Conservation (phyloP, 2,888 invertebrate genomes). For the Epinotia nisella region DNA sequence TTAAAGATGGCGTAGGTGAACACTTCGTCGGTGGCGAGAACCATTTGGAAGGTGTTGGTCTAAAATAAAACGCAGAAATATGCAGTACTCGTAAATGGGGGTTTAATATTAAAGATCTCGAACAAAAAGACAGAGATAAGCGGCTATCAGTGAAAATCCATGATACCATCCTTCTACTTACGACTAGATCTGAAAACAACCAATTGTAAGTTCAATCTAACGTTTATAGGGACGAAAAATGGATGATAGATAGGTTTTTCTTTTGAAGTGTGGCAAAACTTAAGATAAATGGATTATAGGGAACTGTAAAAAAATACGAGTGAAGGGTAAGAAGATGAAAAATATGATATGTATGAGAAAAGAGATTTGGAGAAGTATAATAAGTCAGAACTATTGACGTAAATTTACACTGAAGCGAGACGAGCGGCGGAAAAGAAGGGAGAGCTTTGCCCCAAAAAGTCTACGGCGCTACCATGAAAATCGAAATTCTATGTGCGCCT, state of each 20-base stretch:
- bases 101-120: not conserved
- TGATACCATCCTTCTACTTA: too few relatives aligned
- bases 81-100: not conserved
- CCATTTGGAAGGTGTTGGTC: constrained; percentile 98
- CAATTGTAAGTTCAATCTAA: too few relatives aligned
- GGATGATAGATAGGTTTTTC: too few relatives aligned
- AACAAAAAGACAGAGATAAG: not conserved
- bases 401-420: too few relatives aligned
- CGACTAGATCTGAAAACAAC: too few relatives aligned
- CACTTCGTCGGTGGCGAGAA: constrained; percentile 96
- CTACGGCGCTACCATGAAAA: too few relatives aligned
- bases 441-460: too few relatives aligned
- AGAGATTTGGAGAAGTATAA: too few relatives aligned
- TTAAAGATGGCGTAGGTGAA: constrained; percentile 98
- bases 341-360: not conserved
- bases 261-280: not conserved
- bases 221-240: not conserved
- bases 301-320: not conserved
- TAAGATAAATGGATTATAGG: not conserved
- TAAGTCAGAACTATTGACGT: too few relatives aligned
- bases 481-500: too few relatives aligned
- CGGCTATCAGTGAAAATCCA: not conserved
- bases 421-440: too few relatives aligned
- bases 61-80: constrained; percentile 64
- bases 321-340: not conserved